Evolutionary conservation across 2,797 vertebrate species (phyloP).

Genomic region (Crax fasciolata): DNA sequence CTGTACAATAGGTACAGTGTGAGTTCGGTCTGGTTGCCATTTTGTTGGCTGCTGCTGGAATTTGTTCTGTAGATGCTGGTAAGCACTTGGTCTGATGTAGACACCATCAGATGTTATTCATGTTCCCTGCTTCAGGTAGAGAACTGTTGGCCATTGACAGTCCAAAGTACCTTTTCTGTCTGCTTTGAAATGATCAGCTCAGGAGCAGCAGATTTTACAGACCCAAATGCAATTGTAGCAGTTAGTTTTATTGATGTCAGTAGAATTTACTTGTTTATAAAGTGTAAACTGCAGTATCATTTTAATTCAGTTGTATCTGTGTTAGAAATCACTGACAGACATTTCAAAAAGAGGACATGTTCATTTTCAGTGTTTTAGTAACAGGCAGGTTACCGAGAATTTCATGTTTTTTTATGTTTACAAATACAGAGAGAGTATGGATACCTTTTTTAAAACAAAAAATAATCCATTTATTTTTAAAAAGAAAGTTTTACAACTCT

Average conservation of each 20-base stretch:
- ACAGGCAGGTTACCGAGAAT: not conserved
- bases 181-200: not conserved
- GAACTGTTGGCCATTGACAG: not conserved
- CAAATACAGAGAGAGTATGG: not conserved
- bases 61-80: not conserved
- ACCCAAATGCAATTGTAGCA: not conserved
- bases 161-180: not conserved
- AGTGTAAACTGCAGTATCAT: not conserved
- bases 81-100: not conserved
- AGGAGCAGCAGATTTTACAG: not conserved
- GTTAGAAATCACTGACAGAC: not conserved
- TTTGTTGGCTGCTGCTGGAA: not conserved
- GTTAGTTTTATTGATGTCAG: not conserved
- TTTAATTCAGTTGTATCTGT: not conserved
- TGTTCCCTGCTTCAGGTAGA: not conserved
- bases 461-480: not conserved
- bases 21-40: not conserved
- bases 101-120: accelerated
- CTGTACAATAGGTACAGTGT: accelerated
- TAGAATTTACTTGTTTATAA: not conserved
- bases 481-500: not conserved
- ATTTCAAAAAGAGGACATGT: not conserved
- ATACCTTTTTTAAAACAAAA: not conserved
- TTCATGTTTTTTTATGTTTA: not conserved
- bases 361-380: not conserved